A percentile compares a stretch with the other conserved stretches of the same genome.
Conservation (phyloP, 2,113 vertebrate genomes). For the Physeter macrocephalus region DNA sequence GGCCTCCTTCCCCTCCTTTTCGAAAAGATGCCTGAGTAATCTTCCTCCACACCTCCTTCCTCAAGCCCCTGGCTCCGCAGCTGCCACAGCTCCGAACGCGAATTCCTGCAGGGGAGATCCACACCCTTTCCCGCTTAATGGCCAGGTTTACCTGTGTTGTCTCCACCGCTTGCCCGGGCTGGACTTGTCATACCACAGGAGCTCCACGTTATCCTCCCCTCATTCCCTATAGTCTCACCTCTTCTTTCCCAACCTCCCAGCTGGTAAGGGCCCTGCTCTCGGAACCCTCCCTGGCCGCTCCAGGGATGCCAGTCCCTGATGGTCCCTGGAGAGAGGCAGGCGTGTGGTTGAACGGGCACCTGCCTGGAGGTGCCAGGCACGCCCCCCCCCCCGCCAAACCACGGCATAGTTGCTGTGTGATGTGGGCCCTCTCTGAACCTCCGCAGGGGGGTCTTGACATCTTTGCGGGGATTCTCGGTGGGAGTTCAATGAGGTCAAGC, state of each 20-base stretch:
- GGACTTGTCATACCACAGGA: background rate
- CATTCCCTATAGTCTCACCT: too few species aligned
- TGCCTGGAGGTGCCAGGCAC: background rate
- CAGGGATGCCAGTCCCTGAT: too few species aligned
- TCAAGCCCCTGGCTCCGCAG: background rate
- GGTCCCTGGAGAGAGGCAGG: background rate
- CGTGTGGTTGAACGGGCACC: background rate
- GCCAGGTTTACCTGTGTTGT: background rate
- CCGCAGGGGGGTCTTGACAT: fast-evolving
- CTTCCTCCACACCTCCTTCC: background rate
- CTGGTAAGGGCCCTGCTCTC: background rate
- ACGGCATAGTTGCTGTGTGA: background rate
- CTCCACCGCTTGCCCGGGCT: background rate
- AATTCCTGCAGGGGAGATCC: fast-evolving
- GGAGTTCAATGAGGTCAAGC: background rate
- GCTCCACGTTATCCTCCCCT: background rate
- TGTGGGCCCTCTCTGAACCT: background rate
- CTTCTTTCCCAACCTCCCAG: background rate
- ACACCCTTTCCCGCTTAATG: background rate
- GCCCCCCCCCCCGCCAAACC: background rate
- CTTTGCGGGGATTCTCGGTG: background rate
- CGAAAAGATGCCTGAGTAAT: fast-evolving
- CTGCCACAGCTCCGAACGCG: fast-evolving
- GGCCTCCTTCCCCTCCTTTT: background rate
- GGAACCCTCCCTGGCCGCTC: background rate